Evolutionary conservation across 2,797 vertebrate species (phyloP).

Genomic region (Sebastes kiyomatsui): DNA sequence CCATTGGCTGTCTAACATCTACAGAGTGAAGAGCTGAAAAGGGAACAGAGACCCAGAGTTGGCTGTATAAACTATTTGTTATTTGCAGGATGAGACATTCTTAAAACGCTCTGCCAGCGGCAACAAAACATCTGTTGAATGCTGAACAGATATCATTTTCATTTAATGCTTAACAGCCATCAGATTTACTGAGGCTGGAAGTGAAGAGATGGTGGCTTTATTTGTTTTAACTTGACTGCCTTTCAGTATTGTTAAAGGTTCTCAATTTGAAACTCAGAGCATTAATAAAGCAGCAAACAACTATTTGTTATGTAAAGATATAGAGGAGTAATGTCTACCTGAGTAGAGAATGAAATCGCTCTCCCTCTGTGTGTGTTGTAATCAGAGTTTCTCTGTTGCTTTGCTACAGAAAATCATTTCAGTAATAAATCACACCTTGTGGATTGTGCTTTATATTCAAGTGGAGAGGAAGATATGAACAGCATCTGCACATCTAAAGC

Average conservation of each 20-base stretch:
- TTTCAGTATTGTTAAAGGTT: not conserved
- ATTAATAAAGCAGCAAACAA: too few species aligned
- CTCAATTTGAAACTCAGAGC: too few species aligned
- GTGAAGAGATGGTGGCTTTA: not conserved
- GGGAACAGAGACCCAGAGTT: not conserved
- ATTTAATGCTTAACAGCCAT: not conserved
- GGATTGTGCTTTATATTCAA: not conserved
- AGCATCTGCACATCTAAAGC: slow-evolving; percentile 9
- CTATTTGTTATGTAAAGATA: too few species aligned
- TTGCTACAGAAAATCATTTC: not conserved
- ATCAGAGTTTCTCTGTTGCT: too few species aligned
- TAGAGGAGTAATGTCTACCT: too few species aligned
- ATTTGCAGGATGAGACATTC: not conserved
- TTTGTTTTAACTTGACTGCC: not conserved
- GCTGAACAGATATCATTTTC: not conserved
- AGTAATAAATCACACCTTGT: too few species aligned
- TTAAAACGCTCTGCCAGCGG: not conserved
- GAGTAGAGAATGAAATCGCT: too few species aligned
- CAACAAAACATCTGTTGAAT: not conserved
- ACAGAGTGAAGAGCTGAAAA: not conserved
- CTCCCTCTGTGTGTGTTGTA: too few species aligned
- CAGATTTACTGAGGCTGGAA: not conserved
- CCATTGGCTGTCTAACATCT: not conserved
- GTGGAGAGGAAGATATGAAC: not conserved
- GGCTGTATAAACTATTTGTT: not conserved